phyloP scores from a whole-genome alignment of 2,113 vertebrate genomes.

The Ceyx melanurus region DNA sequence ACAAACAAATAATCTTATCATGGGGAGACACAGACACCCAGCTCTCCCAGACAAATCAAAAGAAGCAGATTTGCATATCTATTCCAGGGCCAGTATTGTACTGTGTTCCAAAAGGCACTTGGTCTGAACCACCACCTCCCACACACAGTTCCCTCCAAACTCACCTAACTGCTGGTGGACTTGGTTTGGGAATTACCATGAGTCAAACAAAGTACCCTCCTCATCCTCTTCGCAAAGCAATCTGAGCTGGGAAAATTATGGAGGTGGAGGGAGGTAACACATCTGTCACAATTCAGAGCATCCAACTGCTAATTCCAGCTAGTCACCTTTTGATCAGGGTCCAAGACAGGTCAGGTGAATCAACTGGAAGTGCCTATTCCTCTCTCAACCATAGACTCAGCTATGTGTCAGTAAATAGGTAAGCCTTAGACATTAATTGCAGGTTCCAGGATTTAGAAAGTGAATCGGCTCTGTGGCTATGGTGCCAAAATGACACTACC shows the following conservation, averaged over 20 bases:
- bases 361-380: not conserved
- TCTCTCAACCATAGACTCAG: not conserved
- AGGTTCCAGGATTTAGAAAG: not conserved
- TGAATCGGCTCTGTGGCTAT: not conserved
- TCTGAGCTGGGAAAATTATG: not conserved
- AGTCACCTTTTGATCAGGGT: not conserved
- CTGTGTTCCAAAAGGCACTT: not conserved
- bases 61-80: conserved; percentile 9
- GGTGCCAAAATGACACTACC: not conserved
- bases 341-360: conserved; percentile 22
- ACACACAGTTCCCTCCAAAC: not conserved
- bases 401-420: not conserved
- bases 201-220: not conserved
- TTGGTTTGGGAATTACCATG: not conserved
- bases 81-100: not conserved
- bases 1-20: conserved; percentile 45
- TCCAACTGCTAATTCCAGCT: not conserved
- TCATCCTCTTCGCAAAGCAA: not conserved
- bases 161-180: not conserved
- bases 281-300: not conserved
- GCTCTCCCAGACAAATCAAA: conserved; percentile 30
- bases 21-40: not conserved
- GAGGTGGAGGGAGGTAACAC: not conserved
- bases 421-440: not conserved
- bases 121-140: not conserved